A percentile compares a stretch with the other conserved stretches of the same genome.
These are phyloP conservation scores for Dendrocincla fuliginosa DNA, from an alignment of 2,797 vertebrate genomes.

Conservation along the genomic window DNA sequence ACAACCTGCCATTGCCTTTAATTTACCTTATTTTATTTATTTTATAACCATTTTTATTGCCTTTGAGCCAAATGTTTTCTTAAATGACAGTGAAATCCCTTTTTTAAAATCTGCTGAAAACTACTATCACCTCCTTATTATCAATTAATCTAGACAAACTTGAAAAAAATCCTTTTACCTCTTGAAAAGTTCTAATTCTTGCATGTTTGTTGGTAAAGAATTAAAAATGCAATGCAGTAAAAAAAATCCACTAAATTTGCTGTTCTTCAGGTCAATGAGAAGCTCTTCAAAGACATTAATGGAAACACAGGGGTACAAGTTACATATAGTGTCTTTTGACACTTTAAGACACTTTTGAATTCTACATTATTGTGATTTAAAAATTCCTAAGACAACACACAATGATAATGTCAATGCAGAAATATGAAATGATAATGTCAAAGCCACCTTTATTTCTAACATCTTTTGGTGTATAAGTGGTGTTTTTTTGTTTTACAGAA, in stretches of 20 bases:
- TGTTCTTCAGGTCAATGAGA: not conserved
- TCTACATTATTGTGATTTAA: not conserved
- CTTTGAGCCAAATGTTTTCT: not conserved
- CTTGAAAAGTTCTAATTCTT: not conserved
- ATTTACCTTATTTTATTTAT: not conserved
- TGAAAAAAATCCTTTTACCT: not conserved
- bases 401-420: not conserved
- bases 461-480: not conserved
- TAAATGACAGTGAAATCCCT: not conserved
- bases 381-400: not conserved
- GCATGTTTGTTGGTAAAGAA: not conserved
- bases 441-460: not conserved
- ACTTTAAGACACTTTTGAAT: not conserved
- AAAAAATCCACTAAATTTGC: not conserved
- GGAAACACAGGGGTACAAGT: not conserved
- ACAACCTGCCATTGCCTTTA: not conserved
- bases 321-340: accelerated
- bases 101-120: not conserved
- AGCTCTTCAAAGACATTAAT: not conserved
- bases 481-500: not conserved
- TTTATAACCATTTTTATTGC: not conserved
- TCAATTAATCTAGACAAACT: not conserved
- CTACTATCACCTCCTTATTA: not conserved
- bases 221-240: not conserved
- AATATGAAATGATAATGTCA: not conserved